Evolutionary conservation across 1,140 invertebrate genomes (phyloP).

Genomic region (Campoletis sonorensis): DNA sequence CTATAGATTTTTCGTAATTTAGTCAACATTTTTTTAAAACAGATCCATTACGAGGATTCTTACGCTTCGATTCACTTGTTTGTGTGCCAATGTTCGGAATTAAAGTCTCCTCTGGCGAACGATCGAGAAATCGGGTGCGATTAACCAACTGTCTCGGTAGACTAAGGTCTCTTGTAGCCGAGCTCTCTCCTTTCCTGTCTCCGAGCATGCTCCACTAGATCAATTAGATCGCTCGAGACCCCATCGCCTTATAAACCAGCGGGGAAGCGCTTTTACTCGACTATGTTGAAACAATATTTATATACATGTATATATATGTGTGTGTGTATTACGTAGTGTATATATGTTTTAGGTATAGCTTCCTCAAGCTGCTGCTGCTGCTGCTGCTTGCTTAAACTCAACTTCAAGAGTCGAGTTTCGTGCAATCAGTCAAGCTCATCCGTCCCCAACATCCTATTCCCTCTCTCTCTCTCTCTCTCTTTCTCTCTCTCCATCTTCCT

Average conservation of each 20-base stretch:
- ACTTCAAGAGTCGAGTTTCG: slow-evolving; percentile 29
- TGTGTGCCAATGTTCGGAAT: slow-evolving; percentile 1
- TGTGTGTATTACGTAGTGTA: no score
- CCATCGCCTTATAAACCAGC: slow-evolving; percentile 1
- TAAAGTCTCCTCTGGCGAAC: slow-evolving; percentile 32
- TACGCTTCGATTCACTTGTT: no score
- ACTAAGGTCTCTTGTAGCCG: neutral
- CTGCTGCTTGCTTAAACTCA: slow-evolving; percentile 24
- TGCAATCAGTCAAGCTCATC: slow-evolving; percentile 36
- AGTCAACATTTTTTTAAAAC: no score
- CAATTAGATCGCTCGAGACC: slow-evolving; percentile 24
- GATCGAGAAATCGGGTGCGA: slow-evolving; percentile 44
- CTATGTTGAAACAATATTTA: no score
- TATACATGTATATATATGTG: no score
- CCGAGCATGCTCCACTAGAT: slow-evolving; percentile 12
- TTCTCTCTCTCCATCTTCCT: neutral
- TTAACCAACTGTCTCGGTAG: slow-evolving; percentile 26
- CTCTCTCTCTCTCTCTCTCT: neutral
- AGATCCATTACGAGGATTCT: no score
- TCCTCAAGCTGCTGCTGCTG: slow-evolving; percentile 17
- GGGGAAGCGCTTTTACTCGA: slow-evolving; percentile 30
- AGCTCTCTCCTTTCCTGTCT: neutral
- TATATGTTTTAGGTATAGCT: neutral
- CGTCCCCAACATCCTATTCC: neutral
- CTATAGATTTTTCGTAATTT: no score